phyloP scores from a whole-genome alignment of 2,113 vertebrate species.

The Pongo abelii region DNA sequence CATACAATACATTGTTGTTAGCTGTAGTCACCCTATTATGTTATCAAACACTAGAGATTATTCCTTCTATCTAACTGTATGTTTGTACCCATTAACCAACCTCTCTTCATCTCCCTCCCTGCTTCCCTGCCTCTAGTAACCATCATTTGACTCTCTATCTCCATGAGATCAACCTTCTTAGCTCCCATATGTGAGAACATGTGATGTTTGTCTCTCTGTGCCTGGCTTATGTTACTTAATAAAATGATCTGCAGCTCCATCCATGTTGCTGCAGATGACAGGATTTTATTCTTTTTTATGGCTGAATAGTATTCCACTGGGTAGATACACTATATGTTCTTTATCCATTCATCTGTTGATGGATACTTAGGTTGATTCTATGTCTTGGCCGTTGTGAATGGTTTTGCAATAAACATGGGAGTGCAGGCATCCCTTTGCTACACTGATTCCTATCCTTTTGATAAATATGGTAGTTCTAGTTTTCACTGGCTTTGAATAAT shows the following conservation, averaged over 20 bases:
- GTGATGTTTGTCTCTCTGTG: background rate
- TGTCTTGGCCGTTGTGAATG: background rate
- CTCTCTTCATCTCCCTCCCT: background rate
- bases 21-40: background rate
- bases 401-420: background rate
- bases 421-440: background rate
- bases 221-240: background rate
- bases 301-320: background rate
- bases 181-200: background rate
- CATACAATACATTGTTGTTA: background rate
- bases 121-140: background rate
- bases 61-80: background rate
- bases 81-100: background rate
- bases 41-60: background rate
- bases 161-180: background rate
- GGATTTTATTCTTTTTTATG: background rate
- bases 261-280: background rate
- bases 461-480: background rate
- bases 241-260: background rate
- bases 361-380: background rate
- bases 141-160: background rate
- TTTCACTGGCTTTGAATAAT: background rate
- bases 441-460: background rate
- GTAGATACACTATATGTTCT: background rate
- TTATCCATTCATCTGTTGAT: background rate